Conservation (phyloP, 1,140 invertebrate species). For the Eurosta solidaginis region DNA sequence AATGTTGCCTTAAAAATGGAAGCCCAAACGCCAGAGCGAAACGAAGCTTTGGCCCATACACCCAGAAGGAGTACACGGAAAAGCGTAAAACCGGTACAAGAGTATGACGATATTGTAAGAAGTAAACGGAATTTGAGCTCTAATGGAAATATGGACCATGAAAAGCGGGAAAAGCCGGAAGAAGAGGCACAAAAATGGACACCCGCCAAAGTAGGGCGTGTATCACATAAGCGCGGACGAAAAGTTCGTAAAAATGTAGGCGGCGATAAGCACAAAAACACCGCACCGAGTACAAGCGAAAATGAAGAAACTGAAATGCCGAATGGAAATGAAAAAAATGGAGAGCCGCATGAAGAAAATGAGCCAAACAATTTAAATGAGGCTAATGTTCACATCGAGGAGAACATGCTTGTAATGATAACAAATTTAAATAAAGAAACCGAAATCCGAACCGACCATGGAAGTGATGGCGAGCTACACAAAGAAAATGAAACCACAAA, state of each 20-base stretch:
- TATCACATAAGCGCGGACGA: conserved; percentile 39
- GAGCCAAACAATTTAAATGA: too few relatives aligned
- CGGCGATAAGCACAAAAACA: not conserved
- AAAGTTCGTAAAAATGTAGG: not conserved
- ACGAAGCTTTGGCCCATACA: conserved; percentile 35
- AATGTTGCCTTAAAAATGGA: not conserved
- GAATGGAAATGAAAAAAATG: too few relatives aligned
- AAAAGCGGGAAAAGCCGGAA: not conserved
- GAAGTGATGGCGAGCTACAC: too few relatives aligned
- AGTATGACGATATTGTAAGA: conserved; percentile 51
- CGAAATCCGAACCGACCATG: too few relatives aligned
- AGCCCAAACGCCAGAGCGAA: not conserved
- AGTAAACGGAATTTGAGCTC: conserved; percentile 12
- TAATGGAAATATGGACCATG: not conserved
- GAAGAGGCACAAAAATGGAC: conserved; percentile 39
- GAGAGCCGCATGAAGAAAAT: too few relatives aligned
- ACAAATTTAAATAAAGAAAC: too few relatives aligned
- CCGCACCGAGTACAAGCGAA: not conserved
- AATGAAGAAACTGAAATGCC: too few relatives aligned
- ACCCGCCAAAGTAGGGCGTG: conserved; percentile 41
- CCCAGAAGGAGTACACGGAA: conserved; percentile 49
- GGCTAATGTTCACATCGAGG: too few relatives aligned
- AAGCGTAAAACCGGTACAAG: conserved; percentile 45
- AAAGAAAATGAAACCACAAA: too few relatives aligned
- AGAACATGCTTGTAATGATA: too few relatives aligned